These are phyloP conservation scores for Odontomachus brunneus DNA, from an alignment of 1,140 invertebrate genomes.

Conservation along the genomic window DNA sequence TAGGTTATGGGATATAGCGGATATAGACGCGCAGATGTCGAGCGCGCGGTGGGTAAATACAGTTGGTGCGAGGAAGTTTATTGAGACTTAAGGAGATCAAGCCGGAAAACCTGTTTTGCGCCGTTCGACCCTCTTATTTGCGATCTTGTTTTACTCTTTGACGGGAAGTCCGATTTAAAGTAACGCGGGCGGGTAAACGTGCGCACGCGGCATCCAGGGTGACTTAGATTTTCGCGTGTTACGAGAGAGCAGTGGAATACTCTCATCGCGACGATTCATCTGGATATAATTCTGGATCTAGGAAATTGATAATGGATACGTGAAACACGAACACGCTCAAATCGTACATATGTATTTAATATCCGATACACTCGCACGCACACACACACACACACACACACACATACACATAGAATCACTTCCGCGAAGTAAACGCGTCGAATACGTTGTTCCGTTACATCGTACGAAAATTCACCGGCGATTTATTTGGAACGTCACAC, in stretches of 20 bases:
- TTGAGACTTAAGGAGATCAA: slow-evolving; percentile 57
- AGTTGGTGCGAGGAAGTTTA: slow-evolving; percentile 44
- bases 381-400: too few relatives aligned
- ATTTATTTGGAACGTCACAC: slow-evolving; percentile 22
- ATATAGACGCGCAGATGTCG: slow-evolving; percentile 47
- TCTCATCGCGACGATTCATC: not conserved
- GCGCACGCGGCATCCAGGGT: not conserved
- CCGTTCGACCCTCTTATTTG: slow-evolving; percentile 4
- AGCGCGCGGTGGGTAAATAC: slow-evolving; percentile 22
- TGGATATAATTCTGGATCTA: not conserved
- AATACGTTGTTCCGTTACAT: not conserved
- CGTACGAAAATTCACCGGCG: slow-evolving; percentile 4
- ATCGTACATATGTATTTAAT: not conserved
- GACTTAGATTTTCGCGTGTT: not conserved
- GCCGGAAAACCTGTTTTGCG: slow-evolving; percentile 34
- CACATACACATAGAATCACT: not conserved
- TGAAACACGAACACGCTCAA: not conserved
- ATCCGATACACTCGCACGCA: too few relatives aligned
- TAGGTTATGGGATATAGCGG: slow-evolving; percentile 57
- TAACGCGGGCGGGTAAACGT: not conserved
- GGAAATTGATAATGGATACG: not conserved
- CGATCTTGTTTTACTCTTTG: slow-evolving; percentile 20
- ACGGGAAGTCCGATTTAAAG: slow-evolving; percentile 1
- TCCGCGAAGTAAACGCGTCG: too few relatives aligned
- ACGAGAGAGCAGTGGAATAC: not conserved